Base-by-base conservation (phyloP, 2,797 vertebrate genomes). In the Salarias fasciatus region DNA sequence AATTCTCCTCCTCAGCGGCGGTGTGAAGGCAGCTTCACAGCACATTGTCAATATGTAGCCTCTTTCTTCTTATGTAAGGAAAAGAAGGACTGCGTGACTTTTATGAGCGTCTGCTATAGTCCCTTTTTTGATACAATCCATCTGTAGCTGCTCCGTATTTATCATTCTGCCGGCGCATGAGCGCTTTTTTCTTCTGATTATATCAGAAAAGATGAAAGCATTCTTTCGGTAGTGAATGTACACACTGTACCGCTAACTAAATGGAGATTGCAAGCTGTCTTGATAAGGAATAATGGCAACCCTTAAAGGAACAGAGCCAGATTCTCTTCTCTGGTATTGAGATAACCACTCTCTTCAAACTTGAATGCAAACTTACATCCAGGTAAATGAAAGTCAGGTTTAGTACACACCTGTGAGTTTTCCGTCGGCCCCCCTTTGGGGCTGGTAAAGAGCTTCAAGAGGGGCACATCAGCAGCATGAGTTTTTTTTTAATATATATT, bases 1-100 rank as follows among this genome's bases (percentile, higher is more conserved):
- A 73, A 88, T 89, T 89, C 70, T 74, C 67, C 72, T 52, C 31
- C 63, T 64, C 48, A 79, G 70, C 28, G 18, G 57, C 60, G 61
- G 63, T 41, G 59, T 72, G 51, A 72, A 72, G 58, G 68, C 67
- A 15, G 58, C 65, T 56, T 79, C 70, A 63, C 64, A 73, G 68
- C 69, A 48, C 1, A 48, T 59, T 74, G 81, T 75, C 62, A 45
- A 79, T 78, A 62, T 69, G 18, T 24, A 69, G 71, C 63, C 54
- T 75, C 57, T 31, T 46, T 43, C 53, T 57, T 76, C 29, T 69
- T 53, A 51, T 61, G 43, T 46, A 67, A 72, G 44, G 56, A 64
- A 14, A 62, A 72, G 49, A 57, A 60, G 63, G 64, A 54, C 53
- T 46, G 59, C 57, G 59, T 62, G 69, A 48, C 44, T 57, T 79